These are phyloP conservation scores for Andrena minutula DNA, from an alignment of 2,888 invertebrate genomes.

Conservation along the genomic window DNA sequence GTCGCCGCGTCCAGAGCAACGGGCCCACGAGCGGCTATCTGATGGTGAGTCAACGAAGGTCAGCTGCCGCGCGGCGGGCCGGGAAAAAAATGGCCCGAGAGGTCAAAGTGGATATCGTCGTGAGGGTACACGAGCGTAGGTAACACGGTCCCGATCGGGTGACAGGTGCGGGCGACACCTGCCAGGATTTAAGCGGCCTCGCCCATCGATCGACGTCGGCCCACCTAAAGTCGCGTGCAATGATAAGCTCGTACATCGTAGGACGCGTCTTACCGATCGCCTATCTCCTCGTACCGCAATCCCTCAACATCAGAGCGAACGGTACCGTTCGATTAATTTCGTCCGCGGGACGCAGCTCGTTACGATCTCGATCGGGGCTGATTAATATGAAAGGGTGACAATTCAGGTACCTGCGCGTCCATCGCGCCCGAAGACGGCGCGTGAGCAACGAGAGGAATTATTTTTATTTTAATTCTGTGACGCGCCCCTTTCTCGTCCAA, in stretches of 20 bases:
- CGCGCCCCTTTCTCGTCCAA: not conserved
- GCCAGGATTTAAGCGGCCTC: slow-evolving; percentile 74
- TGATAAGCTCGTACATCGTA: slow-evolving; percentile 21
- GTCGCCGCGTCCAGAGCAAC: not conserved
- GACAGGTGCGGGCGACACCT: slow-evolving; percentile 80
- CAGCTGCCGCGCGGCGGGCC: slow-evolving; percentile 50
- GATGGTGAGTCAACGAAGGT: slow-evolving; percentile 60
- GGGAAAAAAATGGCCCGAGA: slow-evolving; percentile 42
- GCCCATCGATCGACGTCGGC: slow-evolving; percentile 46
- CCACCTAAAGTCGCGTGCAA: slow-evolving; percentile 38
- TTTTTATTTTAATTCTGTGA: no score
- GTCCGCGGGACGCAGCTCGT: not conserved
- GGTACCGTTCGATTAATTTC: slow-evolving; percentile 31
- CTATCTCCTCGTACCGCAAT: not conserved
- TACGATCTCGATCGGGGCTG: slow-evolving; percentile 12
- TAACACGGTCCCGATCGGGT: slow-evolving; percentile 40
- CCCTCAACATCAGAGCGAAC: slow-evolving; percentile 15
- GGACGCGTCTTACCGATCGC: slow-evolving; percentile 14
- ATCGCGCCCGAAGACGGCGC: not conserved
- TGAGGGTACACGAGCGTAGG: slow-evolving; percentile 31
- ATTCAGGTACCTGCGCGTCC: no score
- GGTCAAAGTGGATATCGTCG: slow-evolving; percentile 59
- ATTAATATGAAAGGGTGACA: not conserved
- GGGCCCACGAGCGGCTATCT: slow-evolving; percentile 35
- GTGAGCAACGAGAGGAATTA: not conserved